A percentile compares a stretch with the other conserved stretches of the same genome.
Conservation (phyloP, 2,113 vertebrate species). For the Ictalurus furcatus region DNA sequence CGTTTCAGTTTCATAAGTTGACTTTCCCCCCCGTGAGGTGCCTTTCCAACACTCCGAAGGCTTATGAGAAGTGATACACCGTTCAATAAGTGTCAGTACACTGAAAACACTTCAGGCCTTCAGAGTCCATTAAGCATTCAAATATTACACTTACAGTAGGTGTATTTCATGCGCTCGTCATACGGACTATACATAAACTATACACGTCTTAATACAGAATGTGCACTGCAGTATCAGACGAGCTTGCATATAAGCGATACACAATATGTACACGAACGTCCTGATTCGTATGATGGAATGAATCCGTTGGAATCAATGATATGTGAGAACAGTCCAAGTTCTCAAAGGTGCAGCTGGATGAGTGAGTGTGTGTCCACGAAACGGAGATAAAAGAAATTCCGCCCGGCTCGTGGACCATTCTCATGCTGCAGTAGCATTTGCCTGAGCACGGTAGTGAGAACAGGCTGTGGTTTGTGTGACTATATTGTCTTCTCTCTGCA, state of each 20-base stretch:
- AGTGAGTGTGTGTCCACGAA: background rate
- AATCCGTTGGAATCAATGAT: background rate
- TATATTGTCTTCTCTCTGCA: background rate
- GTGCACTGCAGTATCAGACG: background rate
- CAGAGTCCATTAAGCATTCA: no score
- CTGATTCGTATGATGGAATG: background rate
- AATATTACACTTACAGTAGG: background rate
- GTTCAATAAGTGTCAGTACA: background rate
- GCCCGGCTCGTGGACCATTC: background rate
- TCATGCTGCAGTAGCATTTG: background rate
- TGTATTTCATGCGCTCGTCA: background rate
- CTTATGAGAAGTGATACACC: background rate
- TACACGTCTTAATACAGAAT: background rate
- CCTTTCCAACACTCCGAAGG: background rate
- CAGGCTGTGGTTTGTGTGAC: background rate
- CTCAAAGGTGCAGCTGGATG: background rate
- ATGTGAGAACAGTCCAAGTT: background rate
- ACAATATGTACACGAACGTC: background rate
- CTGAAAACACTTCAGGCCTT: background rate
- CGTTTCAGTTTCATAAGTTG: background rate
- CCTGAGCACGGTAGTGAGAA: background rate
- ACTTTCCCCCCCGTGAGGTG: background rate
- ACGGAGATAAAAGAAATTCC: background rate
- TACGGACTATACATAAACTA: background rate
- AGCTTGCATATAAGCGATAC: no score